These are phyloP conservation scores for Brachyhypopomus gauderio DNA, from an alignment of 2,113 vertebrate species.

Conservation along the genomic window DNA sequence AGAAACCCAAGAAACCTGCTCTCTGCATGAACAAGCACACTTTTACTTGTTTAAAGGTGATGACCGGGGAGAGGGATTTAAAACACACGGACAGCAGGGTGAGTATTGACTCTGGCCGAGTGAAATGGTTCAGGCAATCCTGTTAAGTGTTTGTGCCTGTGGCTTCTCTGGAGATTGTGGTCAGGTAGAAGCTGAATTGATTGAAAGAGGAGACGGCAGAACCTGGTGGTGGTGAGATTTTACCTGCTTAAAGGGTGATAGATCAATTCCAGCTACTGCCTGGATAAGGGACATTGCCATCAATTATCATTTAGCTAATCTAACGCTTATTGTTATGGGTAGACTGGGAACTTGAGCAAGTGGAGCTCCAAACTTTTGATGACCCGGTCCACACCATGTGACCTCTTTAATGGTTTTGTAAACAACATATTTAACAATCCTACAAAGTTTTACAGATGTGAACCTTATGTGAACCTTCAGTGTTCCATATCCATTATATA, in stretches of 20 bases:
- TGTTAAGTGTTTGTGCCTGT: conserved; percentile 21
- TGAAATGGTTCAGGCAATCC: background rate
- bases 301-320: conserved; percentile 42
- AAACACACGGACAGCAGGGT: background rate
- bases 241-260: conserved; percentile 22
- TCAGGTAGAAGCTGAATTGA: conserved; percentile 44
- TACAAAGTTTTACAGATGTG: no score
- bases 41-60: no score
- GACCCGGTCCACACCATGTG: background rate
- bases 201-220: conserved; percentile 17
- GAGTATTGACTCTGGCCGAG: background rate
- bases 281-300: conserved; percentile 41
- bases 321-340: conserved; percentile 8
- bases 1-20: no score
- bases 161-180: conserved; percentile 44
- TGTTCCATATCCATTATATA: no score
- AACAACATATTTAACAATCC: no score
- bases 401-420: background rate
- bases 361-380: background rate
- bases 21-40: no score
- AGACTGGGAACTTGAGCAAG: background rate
- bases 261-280: conserved; percentile 40
- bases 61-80: no score
- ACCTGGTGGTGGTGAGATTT: conserved; percentile 46
- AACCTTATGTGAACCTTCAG: no score